phyloP scores from a whole-genome alignment of 2,113 vertebrate genomes.

The Etheostoma spectabile region DNA sequence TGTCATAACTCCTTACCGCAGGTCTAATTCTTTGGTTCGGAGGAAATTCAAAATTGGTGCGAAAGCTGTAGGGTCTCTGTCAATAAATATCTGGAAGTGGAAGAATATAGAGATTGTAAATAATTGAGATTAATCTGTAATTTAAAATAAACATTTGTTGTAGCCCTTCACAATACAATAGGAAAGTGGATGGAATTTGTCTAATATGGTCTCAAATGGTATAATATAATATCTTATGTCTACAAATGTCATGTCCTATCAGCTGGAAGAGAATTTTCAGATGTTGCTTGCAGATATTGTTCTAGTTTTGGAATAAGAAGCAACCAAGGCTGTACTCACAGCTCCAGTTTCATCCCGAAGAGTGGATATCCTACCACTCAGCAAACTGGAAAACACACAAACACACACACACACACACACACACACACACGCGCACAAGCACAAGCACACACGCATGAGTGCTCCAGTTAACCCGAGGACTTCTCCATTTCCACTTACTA shows the following conservation, averaged over 20 bases:
- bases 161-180: not conserved
- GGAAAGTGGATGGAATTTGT: not conserved
- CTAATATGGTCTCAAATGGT: not conserved
- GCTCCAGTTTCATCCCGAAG: slow-evolving; percentile 99
- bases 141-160: not conserved
- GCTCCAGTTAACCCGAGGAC: slow-evolving; percentile 29
- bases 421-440: slow-evolving; percentile 28
- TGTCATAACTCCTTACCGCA: slow-evolving; percentile 85
- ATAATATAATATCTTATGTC: not conserved
- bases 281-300: slow-evolving; percentile 19
- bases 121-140: not conserved
- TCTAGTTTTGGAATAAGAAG: slow-evolving; percentile 24
- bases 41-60: slow-evolving; percentile 99
- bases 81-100: slow-evolving; percentile 96
- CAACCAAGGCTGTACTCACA: slow-evolving; percentile 86
- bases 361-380: slow-evolving; percentile 98
- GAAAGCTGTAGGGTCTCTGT: slow-evolving; percentile 97
- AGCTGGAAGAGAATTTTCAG: slow-evolving; percentile 3
- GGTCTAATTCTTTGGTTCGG: slow-evolving; percentile 96
- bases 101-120: too few relatives aligned
- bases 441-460: slow-evolving; percentile 25
- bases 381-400: slow-evolving; percentile 87
- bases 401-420: slow-evolving; percentile 18
- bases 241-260: slow-evolving; percentile 1
- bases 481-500: slow-evolving; percentile 42